A percentile compares a stretch with the other conserved stretches of the same genome.
phyloP scores from a whole-genome alignment of 2,888 invertebrate species.

The Andrena praecox region DNA sequence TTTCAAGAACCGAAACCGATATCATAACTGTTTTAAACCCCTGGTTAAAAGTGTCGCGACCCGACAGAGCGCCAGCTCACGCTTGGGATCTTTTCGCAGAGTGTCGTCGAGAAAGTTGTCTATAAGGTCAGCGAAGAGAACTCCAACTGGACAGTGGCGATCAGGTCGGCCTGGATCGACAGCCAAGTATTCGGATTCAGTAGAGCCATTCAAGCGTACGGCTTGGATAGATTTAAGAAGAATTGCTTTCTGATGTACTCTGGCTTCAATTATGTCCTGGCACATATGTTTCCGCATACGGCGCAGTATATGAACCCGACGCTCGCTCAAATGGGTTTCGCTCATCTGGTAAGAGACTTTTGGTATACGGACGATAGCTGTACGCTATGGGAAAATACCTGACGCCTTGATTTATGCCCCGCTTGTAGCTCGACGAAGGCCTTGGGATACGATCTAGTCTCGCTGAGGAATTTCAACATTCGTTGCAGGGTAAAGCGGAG shows the following conservation, averaged over 20 bases:
- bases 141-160: slow-evolving; percentile 91
- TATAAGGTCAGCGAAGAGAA: slow-evolving; percentile 91
- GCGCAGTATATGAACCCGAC: slow-evolving; percentile 80
- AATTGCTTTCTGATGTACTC: slow-evolving; percentile 93
- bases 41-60: not conserved
- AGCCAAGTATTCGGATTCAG: slow-evolving; percentile 96
- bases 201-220: slow-evolving; percentile 95
- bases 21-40: too few relatives aligned
- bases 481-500: slow-evolving; percentile 84
- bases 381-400: not conserved
- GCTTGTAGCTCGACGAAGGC: slow-evolving; percentile 75
- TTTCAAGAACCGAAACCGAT: too few relatives aligned
- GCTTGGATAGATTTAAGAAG: slow-evolving; percentile 94
- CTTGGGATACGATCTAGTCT: slow-evolving; percentile 76
- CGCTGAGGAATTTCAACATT: slow-evolving; percentile 81
- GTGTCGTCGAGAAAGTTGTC: slow-evolving; percentile 95
- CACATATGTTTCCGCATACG: slow-evolving; percentile 89
- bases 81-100: slow-evolving; percentile 86
- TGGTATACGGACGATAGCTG: not conserved
- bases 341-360: slow-evolving; percentile 35
- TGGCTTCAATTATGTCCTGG: slow-evolving; percentile 94
- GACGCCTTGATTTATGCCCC: not conserved
- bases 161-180: slow-evolving; percentile 95
- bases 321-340: slow-evolving; percentile 76
- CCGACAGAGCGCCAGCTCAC: not conserved